Conservation (phyloP, 2,797 vertebrate genomes). For the Mus caroli region DNA sequence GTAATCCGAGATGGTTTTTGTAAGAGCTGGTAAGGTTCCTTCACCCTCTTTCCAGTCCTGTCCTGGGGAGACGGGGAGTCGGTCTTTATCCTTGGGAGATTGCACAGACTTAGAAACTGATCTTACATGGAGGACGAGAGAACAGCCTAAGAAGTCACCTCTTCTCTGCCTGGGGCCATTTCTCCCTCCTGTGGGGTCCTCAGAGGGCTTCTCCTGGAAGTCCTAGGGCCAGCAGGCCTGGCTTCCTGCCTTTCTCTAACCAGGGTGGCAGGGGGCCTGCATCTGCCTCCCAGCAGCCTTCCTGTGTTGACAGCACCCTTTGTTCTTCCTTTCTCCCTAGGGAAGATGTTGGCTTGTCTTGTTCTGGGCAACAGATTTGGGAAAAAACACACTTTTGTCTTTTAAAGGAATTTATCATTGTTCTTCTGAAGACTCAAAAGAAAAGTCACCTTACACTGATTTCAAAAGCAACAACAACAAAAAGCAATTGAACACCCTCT, state of each 20-base stretch:
- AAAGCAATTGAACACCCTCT: neutral
- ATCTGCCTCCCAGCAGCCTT: slow-evolving; percentile 82
- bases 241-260: slow-evolving; percentile 86
- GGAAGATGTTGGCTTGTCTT: slow-evolving; percentile 82
- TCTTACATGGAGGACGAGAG: neutral
- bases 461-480: slow-evolving; percentile 21
- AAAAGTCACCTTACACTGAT: slow-evolving; percentile 37
- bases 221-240: slow-evolving; percentile 82
- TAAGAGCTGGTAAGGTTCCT: neutral
- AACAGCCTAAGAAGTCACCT: slow-evolving; percentile 54
- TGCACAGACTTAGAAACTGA: neutral
- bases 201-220: slow-evolving; percentile 77
- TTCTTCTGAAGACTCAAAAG: slow-evolving; percentile 71
- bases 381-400: slow-evolving; percentile 83
- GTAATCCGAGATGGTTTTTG: neutral
- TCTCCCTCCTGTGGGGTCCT: slow-evolving; percentile 8
- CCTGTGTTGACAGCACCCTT: slow-evolving; percentile 87
- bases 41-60: neutral
- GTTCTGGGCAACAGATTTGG: slow-evolving; percentile 75
- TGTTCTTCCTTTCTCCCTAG: slow-evolving; percentile 81
- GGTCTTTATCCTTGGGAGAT: neutral
- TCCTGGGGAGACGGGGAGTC: neutral
- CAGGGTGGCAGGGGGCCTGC: slow-evolving; percentile 80
- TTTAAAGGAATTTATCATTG: slow-evolving; percentile 81
- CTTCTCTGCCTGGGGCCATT: slow-evolving; percentile 38